A percentile compares a stretch with the other conserved stretches of the same genome.
phyloP scores from a whole-genome alignment of 2,113 vertebrate species.

The Microcebus ravelobensis region DNA sequence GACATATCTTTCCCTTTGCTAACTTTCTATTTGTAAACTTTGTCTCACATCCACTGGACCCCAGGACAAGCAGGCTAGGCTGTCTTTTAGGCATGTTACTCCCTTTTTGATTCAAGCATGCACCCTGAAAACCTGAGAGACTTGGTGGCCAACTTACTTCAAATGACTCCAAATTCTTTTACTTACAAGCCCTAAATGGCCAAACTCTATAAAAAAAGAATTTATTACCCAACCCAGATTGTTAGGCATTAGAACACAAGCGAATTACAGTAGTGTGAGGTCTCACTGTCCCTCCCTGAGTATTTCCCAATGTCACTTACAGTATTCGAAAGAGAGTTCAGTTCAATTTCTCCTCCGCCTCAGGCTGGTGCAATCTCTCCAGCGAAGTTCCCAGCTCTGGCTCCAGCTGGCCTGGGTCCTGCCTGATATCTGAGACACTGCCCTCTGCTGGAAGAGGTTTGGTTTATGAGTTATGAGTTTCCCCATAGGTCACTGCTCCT shows the following conservation, averaged over 20 bases:
- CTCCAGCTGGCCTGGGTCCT: neutral
- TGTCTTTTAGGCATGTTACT: slow-evolving; percentile 10
- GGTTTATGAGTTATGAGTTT: slow-evolving; percentile 23
- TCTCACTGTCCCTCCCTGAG: slow-evolving; percentile 16
- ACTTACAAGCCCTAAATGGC: neutral
- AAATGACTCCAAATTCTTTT: slow-evolving; percentile 5
- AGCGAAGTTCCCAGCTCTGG: slow-evolving; percentile 46
- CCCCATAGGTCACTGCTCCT: slow-evolving; percentile 48
- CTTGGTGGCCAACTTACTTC: neutral
- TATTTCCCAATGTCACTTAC: slow-evolving; percentile 65
- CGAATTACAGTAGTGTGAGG: neutral
- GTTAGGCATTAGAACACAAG: slow-evolving; percentile 20
- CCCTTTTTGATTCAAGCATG: slow-evolving; percentile 22
- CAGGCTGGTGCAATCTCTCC: slow-evolving; percentile 31
- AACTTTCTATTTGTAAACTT: slow-evolving; percentile 69
- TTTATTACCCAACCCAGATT: slow-evolving; percentile 6
- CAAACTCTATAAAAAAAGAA: slow-evolving; percentile 12
- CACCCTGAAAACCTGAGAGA: slow-evolving; percentile 41
- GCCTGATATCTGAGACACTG: slow-evolving; percentile 52
- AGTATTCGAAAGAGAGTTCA: slow-evolving; percentile 58
- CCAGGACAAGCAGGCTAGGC: neutral
- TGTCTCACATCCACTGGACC: neutral
- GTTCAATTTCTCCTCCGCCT: slow-evolving; percentile 27
- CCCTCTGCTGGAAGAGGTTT: slow-evolving; percentile 77
- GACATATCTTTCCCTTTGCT: slow-evolving; percentile 23